A percentile compares a stretch with the other conserved stretches of the same genome.
Conservation (phyloP, 53 echinoderm and acorn worm species). For the Pentamera pediparva region DNA sequence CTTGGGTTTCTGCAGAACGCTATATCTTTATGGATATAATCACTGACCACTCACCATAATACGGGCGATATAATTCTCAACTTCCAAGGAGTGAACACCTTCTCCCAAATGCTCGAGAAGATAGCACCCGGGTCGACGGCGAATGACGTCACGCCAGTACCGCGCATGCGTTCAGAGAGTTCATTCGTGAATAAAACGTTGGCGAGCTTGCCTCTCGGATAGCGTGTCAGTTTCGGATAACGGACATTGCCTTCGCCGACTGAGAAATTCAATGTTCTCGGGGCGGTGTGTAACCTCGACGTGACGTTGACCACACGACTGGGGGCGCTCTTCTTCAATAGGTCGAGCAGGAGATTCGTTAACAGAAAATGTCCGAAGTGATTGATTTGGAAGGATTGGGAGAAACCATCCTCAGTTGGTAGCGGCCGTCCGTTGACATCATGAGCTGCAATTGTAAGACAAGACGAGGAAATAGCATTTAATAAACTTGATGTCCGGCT, state of each 20-base stretch:
- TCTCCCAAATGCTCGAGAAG: slow-evolving; percentile 20
- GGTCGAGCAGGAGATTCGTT: slow-evolving; percentile 69
- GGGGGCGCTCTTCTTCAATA: slow-evolving; percentile 71
- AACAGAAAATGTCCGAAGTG: slow-evolving; percentile 87
- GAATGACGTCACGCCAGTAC: slow-evolving; percentile 54
- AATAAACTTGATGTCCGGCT: too few relatives aligned
- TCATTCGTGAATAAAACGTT: slow-evolving; percentile 69
- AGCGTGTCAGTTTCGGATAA: slow-evolving; percentile 39
- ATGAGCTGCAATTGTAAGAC: neutral
- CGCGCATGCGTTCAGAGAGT: slow-evolving; percentile 56
- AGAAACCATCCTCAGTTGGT: slow-evolving; percentile 60
- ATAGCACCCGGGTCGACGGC: slow-evolving; percentile 14
- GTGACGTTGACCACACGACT: slow-evolving; percentile 81
- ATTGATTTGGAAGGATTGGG: slow-evolving; percentile 64
- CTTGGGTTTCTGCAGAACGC: too few relatives aligned
- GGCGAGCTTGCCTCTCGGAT: slow-evolving; percentile 67
- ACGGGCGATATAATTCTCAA: neutral
- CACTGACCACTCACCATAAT: neutral
- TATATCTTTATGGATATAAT: too few relatives aligned
- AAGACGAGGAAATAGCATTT: neutral
- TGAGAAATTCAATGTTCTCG: slow-evolving; percentile 28
- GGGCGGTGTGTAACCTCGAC: slow-evolving; percentile 42
- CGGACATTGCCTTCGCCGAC: slow-evolving; percentile 25
- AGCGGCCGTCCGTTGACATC: neutral
- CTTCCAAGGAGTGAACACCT: neutral